Conservation (phyloP, 2,888 invertebrate species). For the Gortyna flavago region DNA sequence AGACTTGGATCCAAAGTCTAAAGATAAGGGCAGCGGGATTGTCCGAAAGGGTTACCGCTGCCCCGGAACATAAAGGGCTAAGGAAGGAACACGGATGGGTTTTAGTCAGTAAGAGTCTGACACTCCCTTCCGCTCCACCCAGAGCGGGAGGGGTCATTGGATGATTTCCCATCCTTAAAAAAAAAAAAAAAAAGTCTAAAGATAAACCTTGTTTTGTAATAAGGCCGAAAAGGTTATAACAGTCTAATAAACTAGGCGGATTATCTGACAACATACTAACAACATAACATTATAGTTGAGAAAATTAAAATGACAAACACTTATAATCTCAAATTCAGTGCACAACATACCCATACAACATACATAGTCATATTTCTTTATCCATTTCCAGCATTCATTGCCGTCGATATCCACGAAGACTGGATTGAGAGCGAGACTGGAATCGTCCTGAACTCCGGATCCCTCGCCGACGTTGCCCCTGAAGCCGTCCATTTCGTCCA, state of each 20-base stretch:
- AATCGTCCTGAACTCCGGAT: slow-evolving; percentile 23
- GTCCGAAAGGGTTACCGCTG: too few relatives aligned
- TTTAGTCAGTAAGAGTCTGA: too few relatives aligned
- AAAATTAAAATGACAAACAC: neutral
- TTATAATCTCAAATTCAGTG: neutral
- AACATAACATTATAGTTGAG: neutral
- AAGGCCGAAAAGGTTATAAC: neutral
- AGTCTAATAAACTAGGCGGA: neutral
- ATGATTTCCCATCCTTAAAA: too few relatives aligned
- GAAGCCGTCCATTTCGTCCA: slow-evolving; percentile 57
- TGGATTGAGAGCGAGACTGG: slow-evolving; percentile 72
- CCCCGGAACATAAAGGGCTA: too few relatives aligned
- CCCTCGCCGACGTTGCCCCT: slow-evolving; percentile 8
- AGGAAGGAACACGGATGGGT: too few relatives aligned
- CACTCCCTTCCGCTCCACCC: too few relatives aligned
- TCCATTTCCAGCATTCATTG: slow-evolving; percentile 66
- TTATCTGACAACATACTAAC: neutral
- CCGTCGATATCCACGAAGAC: slow-evolving; percentile 51
- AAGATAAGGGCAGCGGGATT: too few relatives aligned
- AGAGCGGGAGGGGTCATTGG: too few relatives aligned
- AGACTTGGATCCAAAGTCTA: too few relatives aligned
- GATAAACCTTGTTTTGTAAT: neutral
- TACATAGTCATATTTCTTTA: neutral
- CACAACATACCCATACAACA: neutral
- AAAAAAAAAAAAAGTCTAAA: too few relatives aligned